A percentile compares a stretch with the other conserved stretches of the same genome.
These are phyloP conservation scores for Cactoblastis cactorum DNA, from an alignment of 2,888 invertebrate species.

Conservation along the genomic window DNA sequence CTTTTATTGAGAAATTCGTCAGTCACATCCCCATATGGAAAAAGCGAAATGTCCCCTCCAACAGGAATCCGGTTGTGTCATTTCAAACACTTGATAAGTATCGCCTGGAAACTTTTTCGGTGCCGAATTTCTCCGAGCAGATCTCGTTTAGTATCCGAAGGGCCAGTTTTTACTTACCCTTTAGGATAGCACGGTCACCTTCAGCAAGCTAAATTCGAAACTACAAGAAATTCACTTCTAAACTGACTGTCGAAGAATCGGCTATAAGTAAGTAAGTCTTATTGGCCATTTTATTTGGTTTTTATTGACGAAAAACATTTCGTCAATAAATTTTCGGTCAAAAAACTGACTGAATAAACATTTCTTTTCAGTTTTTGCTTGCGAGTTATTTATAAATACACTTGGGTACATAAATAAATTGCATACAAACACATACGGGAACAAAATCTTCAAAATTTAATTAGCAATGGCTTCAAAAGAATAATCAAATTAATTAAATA, in stretches of 20 bases:
- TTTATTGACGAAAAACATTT: slow-evolving; percentile 2
- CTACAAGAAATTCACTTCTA: slow-evolving; percentile 65
- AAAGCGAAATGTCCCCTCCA: slow-evolving; percentile 58
- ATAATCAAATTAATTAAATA: slow-evolving; percentile 2
- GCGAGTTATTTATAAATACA: neutral
- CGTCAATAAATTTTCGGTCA: neutral
- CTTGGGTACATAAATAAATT: neutral
- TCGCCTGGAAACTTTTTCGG: slow-evolving; percentile 65
- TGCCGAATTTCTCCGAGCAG: slow-evolving; percentile 66
- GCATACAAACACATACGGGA: neutral
- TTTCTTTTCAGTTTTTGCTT: neutral
- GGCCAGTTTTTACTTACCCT: slow-evolving; percentile 57
- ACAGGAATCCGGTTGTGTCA: slow-evolving; percentile 77
- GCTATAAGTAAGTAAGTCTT: slow-evolving; percentile 64
- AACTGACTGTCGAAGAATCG: slow-evolving; percentile 37
- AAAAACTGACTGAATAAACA: neutral
- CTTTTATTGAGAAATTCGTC: slow-evolving; percentile 80
- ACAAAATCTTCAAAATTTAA: neutral
- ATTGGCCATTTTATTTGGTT: slow-evolving; percentile 31
- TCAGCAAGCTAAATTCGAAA: slow-evolving; percentile 69
- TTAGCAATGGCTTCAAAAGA: neutral
- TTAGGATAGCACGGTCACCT: slow-evolving; percentile 71
- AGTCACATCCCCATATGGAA: slow-evolving; percentile 68
- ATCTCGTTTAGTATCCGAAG: slow-evolving; percentile 70
- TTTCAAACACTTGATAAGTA: slow-evolving; percentile 80